Evolutionary conservation across 2,888 invertebrate genomes (phyloP), one percentile per base, ranked within the genome.

Genomic region (Synergus umbraculus): DNA sequence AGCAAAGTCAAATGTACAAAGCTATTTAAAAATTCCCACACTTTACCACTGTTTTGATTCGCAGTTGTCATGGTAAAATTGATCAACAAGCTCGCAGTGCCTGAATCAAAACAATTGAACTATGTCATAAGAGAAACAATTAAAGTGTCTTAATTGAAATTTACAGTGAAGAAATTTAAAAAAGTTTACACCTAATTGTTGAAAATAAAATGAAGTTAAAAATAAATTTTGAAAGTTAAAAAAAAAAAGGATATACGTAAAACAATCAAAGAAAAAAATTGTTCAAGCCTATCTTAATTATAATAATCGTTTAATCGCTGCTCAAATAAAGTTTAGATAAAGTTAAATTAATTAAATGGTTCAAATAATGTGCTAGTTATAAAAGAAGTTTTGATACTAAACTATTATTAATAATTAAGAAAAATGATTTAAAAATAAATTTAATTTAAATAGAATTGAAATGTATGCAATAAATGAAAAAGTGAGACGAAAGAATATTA

Each of bases 21-120:
- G 2, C 12, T 29, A 13, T 49, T 73, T 54, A n/a, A 73, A 73
- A 37, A 37, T 73, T 73, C 15, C 73, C 73, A 15, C 15, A 46
- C n/a, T 37, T 73, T 49, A 54, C 49, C 49, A 73, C 37, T 79
- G 79, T 77, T 79, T 65, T 79, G 77, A 67, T 58, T 67, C 29
- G 54, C 15, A 37, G 79, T 79, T 76, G 46, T 67, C 46, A 79
- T 79, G 60, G 79, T 77, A 67, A 79, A 67, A 79, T 79, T 76
- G 79, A 79, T 76, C 65, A 73, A 73, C 73, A 73, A 73, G 49
- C 49, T 54, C 29, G 9, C 37, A 73, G 37, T 37, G 37, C 49
- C 73, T 54, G n/a, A 73, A 54, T 73, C 54, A 54, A 73, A 73
- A 73, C 54, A 73, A 69, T 22, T 69, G 69, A 73, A 73, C n/a